These are phyloP conservation scores for Eospalax fontanierii DNA, from an alignment of 2,797 vertebrate species.

Conservation along the genomic window DNA sequence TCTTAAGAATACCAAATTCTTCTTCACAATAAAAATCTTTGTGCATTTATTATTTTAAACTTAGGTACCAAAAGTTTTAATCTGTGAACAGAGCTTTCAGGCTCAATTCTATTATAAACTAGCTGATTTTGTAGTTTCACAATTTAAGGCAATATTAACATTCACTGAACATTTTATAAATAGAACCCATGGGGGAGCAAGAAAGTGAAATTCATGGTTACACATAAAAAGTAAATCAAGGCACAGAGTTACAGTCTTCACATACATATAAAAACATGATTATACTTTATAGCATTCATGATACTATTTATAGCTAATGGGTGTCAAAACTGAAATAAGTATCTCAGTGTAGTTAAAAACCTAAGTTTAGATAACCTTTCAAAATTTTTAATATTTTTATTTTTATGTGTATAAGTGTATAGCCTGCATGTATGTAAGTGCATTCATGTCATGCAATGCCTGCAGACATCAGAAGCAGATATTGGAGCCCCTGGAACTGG, in stretches of 20 bases:
- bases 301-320: constrained; percentile 33
- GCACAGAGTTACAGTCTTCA: neutral
- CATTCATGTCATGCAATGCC: too few relatives aligned
- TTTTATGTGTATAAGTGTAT: too few relatives aligned
- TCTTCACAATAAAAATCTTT: constrained; percentile 24
- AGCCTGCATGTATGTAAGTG: too few relatives aligned
- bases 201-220: constrained; percentile 57
- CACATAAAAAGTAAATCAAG: constrained; percentile 58
- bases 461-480: too few relatives aligned
- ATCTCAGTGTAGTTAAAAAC: constrained; percentile 36
- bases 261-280: neutral
- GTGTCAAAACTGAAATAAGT: neutral
- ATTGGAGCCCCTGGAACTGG: too few relatives aligned
- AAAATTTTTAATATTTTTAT: too few relatives aligned
- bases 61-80: constrained; percentile 57
- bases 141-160: constrained; percentile 43
- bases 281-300: constrained; percentile 43
- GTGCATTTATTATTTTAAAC: constrained; percentile 57
- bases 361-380: constrained; percentile 10
- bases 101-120: constrained; percentile 33
- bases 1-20: constrained; percentile 63
- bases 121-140: constrained; percentile 38
- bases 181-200: neutral
- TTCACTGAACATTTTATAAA: constrained; percentile 58
- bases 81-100: constrained; percentile 42